Evolutionary conservation across 2,888 invertebrate species (phyloP).

Genomic region (Eupsilia transversa): DNA sequence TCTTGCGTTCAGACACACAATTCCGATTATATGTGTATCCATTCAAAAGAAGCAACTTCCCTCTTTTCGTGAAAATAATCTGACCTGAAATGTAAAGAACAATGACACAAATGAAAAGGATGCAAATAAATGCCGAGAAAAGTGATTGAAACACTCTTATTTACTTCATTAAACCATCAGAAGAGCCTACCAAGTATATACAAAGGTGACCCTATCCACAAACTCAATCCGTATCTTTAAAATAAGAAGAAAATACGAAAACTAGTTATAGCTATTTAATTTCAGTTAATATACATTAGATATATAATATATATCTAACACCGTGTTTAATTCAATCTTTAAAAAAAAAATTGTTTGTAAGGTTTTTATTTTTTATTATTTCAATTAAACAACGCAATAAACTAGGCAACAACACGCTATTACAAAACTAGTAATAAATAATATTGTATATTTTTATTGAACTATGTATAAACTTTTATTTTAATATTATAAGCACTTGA

Average conservation of each 20-base stretch:
- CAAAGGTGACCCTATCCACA: background rate
- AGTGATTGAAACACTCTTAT: background rate
- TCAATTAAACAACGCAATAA: background rate
- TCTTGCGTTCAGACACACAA: conserved; percentile 62
- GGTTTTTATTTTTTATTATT: no score
- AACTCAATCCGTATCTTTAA: background rate
- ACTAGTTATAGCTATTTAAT: background rate
- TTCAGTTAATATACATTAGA: no score
- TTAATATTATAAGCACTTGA: background rate
- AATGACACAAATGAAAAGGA: background rate
- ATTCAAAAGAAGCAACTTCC: conserved; percentile 67
- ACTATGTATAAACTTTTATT: background rate
- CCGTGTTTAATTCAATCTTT: no score
- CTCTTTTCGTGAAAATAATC: conserved; percentile 50
- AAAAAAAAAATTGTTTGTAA: no score
- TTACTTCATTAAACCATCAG: background rate
- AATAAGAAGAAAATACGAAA: conserved; percentile 1
- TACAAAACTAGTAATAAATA: conserved; percentile 4
- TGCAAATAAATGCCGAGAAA: background rate
- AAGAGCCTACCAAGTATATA: background rate
- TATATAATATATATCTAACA: no score
- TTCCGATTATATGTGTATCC: conserved; percentile 68
- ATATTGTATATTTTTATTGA: background rate
- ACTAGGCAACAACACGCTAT: background rate
- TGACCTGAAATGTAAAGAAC: conserved; percentile 50